phyloP scores from a whole-genome alignment of 2,888 invertebrate genomes.

The Chrysomela aeneicollis region DNA sequence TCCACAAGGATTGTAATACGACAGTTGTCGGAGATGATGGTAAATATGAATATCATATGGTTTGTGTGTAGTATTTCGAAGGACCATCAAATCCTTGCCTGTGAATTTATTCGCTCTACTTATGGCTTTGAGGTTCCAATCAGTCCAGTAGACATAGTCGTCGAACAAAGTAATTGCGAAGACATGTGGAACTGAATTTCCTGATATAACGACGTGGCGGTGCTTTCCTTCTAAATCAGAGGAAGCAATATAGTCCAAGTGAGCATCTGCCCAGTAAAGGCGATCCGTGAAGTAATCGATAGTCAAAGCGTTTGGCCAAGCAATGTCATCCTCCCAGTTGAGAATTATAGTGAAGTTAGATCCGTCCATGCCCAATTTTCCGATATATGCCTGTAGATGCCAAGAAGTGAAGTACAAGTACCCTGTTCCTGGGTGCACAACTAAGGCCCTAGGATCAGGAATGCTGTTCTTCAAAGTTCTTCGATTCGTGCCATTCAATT shows the following conservation, averaged over 20 bases:
- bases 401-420: conserved; percentile 96
- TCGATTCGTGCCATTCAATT: conserved; percentile 89
- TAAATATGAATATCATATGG: conserved; percentile 94
- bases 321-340: conserved; percentile 92
- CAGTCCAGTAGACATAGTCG: conserved; percentile 94
- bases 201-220: conserved; percentile 82
- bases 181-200: conserved; percentile 89
- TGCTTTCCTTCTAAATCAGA: conserved; percentile 92
- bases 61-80: conserved; percentile 92
- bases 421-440: conserved; percentile 93
- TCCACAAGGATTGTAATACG: conserved; percentile 90
- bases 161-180: conserved; percentile 95
- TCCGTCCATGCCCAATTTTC: conserved; percentile 97
- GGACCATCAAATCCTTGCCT: conserved; percentile 74
- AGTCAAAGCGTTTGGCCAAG: conserved; percentile 98
- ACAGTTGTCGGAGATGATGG: conserved; percentile 89
- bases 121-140: conserved; percentile 96
- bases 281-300: conserved; percentile 96
- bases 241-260: conserved; percentile 96
- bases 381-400: conserved; percentile 95
- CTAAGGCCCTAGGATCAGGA: conserved; percentile 92
- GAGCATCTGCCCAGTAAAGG: conserved; percentile 98
- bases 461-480: conserved; percentile 89
- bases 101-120: conserved; percentile 92
- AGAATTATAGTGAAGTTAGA: conserved; percentile 87